Evolutionary conservation across 2,113 vertebrate genomes (phyloP), one percentile per base, ranked within the genome.

Genomic region (Ceyx melanurus): DNA sequence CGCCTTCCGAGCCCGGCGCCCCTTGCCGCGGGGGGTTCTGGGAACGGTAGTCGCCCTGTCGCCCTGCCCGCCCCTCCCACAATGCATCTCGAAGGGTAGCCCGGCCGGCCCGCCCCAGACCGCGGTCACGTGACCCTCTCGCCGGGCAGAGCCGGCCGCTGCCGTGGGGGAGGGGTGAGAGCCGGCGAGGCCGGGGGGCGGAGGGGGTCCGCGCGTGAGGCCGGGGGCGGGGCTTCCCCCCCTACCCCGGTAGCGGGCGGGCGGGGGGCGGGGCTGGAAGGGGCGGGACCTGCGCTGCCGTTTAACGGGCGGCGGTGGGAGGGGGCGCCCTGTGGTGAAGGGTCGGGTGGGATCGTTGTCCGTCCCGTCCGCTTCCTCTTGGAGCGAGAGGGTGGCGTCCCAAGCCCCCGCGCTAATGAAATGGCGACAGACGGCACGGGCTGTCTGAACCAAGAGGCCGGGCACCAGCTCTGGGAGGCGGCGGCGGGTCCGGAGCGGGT

Each of bases 351-450:
- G 35, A 35, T 31, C 11, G 19, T 22, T 11, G 19, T 48, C 18
- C 45, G 8, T 19, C 19, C 21, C 25, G 25, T 14, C 26, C 28
- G 2, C 2, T 13, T 23, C 8, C 8, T 13, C 6, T 5, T 5
- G 28, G 28, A 5, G 33, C 2, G 19, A 2, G 13, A 1, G 31
- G 60, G 10, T 37, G 25, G 61, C 2, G 37, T 18, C 19, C 4
- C 3, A 1, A 3, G 10, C 11, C 11, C 61, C 23, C 5, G 3
- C 11, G 18, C 17, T n/a, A 1, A 3, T 37, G 5, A 50, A 51
- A 20, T 23, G 48, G 7, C 13, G 68, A 1, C 15, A 1, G 4
- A 1, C 1, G 3, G 31, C 1, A 7, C 17, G 9, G 48, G 50
- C 48, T 11, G 42, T 1, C 29, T 1, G 17, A 8, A 23, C 33